Conservation (phyloP, 2,888 invertebrate species). For the Lycocerus yunnanus region DNA sequence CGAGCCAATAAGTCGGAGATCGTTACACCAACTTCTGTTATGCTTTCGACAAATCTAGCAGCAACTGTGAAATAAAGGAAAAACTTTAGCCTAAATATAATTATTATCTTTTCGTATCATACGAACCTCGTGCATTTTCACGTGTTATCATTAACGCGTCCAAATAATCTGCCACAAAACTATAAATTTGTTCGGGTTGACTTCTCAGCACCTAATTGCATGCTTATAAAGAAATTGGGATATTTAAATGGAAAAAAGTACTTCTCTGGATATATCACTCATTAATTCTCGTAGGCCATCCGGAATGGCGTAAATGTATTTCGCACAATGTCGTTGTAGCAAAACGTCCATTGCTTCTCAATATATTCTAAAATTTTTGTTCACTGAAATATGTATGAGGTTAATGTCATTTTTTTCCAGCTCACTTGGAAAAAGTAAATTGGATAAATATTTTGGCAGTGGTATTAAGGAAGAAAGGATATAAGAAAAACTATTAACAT, state of each 20-base stretch:
- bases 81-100: neutral
- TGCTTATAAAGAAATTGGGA: neutral
- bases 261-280: slow-evolving; percentile 75
- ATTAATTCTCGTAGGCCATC: slow-evolving; percentile 72
- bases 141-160: slow-evolving; percentile 68
- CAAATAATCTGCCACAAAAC: slow-evolving; percentile 72
- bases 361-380: neutral
- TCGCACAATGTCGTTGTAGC: slow-evolving; percentile 55
- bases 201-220: slow-evolving; percentile 65
- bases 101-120: neutral
- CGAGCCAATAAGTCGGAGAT: slow-evolving; percentile 46
- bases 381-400: neutral
- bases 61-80: slow-evolving; percentile 42
- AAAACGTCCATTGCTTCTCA: slow-evolving; percentile 44
- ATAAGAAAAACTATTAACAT: neutral
- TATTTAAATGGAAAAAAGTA: slow-evolving; percentile 38
- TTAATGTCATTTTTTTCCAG: neutral
- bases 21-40: slow-evolving; percentile 48
- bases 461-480: neutral
- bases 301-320: slow-evolving; percentile 61
- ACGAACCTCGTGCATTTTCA: slow-evolving; percentile 59
- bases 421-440: neutral
- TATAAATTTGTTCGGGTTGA: slow-evolving; percentile 66
- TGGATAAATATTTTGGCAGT: neutral
- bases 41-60: slow-evolving; percentile 48